These are phyloP conservation scores for Maccullochella peelii DNA, from an alignment of 2,113 vertebrate species.

Conservation along the genomic window DNA sequence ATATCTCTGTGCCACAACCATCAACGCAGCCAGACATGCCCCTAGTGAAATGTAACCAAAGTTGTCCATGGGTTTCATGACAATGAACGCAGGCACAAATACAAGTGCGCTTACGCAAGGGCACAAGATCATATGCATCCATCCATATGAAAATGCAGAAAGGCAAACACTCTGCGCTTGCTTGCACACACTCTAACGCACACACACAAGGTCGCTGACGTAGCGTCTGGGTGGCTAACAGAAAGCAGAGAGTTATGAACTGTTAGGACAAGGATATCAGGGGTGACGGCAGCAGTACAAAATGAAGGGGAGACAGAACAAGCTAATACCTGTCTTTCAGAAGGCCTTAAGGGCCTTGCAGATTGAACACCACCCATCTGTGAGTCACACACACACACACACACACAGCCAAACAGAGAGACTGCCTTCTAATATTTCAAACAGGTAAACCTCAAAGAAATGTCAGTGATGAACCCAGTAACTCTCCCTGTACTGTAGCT, in stretches of 20 bases:
- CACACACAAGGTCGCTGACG: conserved; percentile 43
- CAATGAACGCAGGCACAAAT: conserved; percentile 42
- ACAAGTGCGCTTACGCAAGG: conserved; percentile 23
- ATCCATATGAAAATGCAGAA: conserved; percentile 20
- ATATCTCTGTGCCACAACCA: conserved; percentile 57
- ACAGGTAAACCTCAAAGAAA: conserved; percentile 51
- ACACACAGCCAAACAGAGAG: conserved; percentile 10
- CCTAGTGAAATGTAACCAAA: conserved; percentile 54
- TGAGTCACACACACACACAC: background rate
- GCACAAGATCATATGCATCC: conserved; percentile 25
- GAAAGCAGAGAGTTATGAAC: conserved; percentile 12
- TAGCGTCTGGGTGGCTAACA: conserved; percentile 32
- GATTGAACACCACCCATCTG: conserved; percentile 26
- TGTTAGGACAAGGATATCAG: conserved; percentile 29
- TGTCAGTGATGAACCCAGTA: conserved; percentile 36
- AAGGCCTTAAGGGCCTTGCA: conserved; percentile 30
- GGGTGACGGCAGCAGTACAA: conserved; percentile 35
- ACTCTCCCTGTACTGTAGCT: conserved; percentile 24
- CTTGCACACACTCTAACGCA: background rate
- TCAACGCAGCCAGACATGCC: conserved; percentile 40
- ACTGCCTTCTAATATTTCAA: conserved; percentile 55
- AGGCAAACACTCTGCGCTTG: conserved; percentile 6
- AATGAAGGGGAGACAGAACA: conserved; percentile 47
- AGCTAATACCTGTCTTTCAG: conserved; percentile 53
- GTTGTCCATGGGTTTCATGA: conserved; percentile 53